Evolutionary conservation across 2,797 vertebrate species (phyloP).

Genomic region (Trichosurus vulpecula): DNA sequence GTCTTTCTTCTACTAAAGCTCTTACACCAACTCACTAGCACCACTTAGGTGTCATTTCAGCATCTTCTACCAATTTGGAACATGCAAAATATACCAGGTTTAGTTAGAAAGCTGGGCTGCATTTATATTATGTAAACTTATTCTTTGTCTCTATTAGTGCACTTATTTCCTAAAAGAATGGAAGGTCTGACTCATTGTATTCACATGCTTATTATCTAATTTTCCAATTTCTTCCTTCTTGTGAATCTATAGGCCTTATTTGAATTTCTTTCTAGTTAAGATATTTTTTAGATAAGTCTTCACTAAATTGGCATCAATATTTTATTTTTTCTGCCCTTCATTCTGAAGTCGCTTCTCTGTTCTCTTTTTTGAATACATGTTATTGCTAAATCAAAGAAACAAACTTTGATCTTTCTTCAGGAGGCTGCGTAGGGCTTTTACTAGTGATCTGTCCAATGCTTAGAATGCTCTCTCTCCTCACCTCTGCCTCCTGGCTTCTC

Average conservation of each 20-base stretch:
- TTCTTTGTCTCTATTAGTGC: not conserved
- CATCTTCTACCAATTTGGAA: not conserved
- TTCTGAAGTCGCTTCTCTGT: slow-evolving; percentile 26
- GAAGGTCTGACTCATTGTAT: not conserved
- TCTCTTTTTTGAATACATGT: slow-evolving; percentile 24
- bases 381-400: not conserved
- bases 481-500: not conserved
- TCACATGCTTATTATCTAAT: slow-evolving; percentile 29
- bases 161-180: not conserved
- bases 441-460: not conserved
- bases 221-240: not conserved
- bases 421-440: not conserved
- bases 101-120: not conserved
- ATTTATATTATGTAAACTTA: not conserved
- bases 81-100: not conserved
- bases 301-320: slow-evolving; percentile 9
- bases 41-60: not conserved
- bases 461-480: not conserved
- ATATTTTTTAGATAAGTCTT: slow-evolving; percentile 18
- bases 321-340: slow-evolving; percentile 7
- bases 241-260: not conserved
- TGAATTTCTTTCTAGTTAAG: slow-evolving; percentile 44
- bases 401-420: not conserved
- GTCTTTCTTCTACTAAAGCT: not conserved
- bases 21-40: not conserved